Percentiles rank a stretch among this genome's conserved stretches.
These are phyloP conservation scores for Seira musarum DNA, from an alignment of 2,888 invertebrate genomes.

Conservation along the genomic window DNA sequence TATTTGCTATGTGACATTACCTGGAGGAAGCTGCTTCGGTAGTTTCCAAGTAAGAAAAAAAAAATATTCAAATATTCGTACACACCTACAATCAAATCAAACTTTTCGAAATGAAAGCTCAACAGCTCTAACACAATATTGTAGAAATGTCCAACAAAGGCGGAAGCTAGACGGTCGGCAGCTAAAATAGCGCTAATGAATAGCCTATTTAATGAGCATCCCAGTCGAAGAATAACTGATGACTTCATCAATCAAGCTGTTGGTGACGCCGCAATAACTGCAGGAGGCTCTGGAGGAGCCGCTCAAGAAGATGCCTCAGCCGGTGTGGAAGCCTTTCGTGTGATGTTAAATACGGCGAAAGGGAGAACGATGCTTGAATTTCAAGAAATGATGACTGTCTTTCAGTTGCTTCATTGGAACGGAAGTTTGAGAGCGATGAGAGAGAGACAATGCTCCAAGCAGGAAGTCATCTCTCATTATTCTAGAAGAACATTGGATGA, in stretches of 20 bases:
- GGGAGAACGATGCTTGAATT: slow-evolving; percentile 94
- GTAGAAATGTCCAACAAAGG: slow-evolving; percentile 94
- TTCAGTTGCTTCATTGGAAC: slow-evolving; percentile 96
- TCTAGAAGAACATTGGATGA: slow-evolving; percentile 93
- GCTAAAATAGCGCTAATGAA: slow-evolving; percentile 98
- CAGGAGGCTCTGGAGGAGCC: slow-evolving; percentile 23
- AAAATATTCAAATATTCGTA: neutral
- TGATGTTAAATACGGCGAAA: slow-evolving; percentile 79
- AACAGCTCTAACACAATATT: no score
- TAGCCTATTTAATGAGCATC: slow-evolving; percentile 97
- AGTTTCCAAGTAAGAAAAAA: slow-evolving; percentile 96
- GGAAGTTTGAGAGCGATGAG: slow-evolving; percentile 96
- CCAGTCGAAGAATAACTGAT: slow-evolving; percentile 91
- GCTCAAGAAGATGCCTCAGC: slow-evolving; percentile 30
- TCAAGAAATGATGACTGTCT: slow-evolving; percentile 98
- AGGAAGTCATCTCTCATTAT: slow-evolving; percentile 93
- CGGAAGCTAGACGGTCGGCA: slow-evolving; percentile 93
- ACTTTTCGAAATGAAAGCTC: no score
- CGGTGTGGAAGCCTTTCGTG: slow-evolving; percentile 81
- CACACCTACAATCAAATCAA: no score
- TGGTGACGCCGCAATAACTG: slow-evolving; percentile 88
- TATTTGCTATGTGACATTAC: slow-evolving; percentile 94
- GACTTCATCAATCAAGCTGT: slow-evolving; percentile 96
- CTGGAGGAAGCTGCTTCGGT: slow-evolving; percentile 96
- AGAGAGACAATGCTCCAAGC: slow-evolving; percentile 93